Base-by-base conservation (phyloP, 2,113 vertebrate species). In the Sceloporus tristichus region DNA sequence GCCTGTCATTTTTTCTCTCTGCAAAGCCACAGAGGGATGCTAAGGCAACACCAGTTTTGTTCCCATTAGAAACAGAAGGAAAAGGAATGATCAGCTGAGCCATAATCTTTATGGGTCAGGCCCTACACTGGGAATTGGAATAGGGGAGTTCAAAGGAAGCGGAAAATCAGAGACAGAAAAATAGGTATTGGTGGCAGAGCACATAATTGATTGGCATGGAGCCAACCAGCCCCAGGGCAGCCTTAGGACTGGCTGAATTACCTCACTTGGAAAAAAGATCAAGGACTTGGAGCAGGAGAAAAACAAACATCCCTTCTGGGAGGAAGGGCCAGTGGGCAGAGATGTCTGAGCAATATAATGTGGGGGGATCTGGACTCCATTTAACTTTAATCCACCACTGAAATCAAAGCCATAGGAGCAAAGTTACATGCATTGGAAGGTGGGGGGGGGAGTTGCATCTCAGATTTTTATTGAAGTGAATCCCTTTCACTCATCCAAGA, bases 221-320 rank as follows among this genome's bases (percentile, higher is more conserved):
- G 88, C 79, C 88, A 86, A 38, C 13, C 34, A 73, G 85, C 80
- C 85, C 21, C 53, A 87, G 65, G 85, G 73, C 62, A 87, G 79
- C 54, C 75, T 77, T 48, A 79, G 74, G 74, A 84, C 80, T 83
- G 80, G 80, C 85, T 79, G 65, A 71, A 79, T 87, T 87, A 87
- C 85, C 80, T 90, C 89, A 90, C 80, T 90, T 90, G 79, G 85
- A 90, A 83, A 84, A 80, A 79, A 87, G 85, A 71, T 86, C 79
- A 87, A 90, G 89, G 73, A 65, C 53, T 86, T 48, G 80, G 75
- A 90, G 82, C 29, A 54, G 74, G 74, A 79, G 87, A 80, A 85
- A 90, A 82, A 90, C 53, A 82, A 86, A 78, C 85, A 86, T 86
- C 29, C 53, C 75, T 88, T 86, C 79, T 83, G 53, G 80, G 54